Evolutionary conservation across 2,797 vertebrate species (phyloP).

Genomic region (Syngnathus rostellatus): DNA sequence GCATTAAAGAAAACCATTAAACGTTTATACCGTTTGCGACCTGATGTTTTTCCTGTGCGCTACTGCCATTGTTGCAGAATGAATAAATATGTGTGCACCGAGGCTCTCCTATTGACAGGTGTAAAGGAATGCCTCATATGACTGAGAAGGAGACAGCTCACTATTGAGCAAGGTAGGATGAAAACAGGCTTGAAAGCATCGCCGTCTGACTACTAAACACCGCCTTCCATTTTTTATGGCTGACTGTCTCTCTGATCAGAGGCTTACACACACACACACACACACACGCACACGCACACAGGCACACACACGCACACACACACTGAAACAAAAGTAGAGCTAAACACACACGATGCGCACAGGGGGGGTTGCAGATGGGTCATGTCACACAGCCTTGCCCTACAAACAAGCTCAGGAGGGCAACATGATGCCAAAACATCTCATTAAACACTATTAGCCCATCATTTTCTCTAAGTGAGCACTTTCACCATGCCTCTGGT

Average conservation of each 20-base stretch:
- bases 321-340: conserved; percentile 10
- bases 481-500: conserved; percentile 60
- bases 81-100: neutral
- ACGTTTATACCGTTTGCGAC: neutral
- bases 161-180: conserved; percentile 24
- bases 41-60: neutral
- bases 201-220: conserved; percentile 47
- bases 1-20: neutral
- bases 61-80: neutral
- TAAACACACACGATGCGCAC: conserved; percentile 13
- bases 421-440: conserved; percentile 65
- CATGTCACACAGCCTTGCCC: conserved; percentile 57
- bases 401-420: conserved; percentile 55
- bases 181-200: conserved; percentile 48
- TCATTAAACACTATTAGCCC: conserved; percentile 75
- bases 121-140: neutral
- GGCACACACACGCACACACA: conserved; percentile 6
- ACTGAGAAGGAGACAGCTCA: conserved; percentile 36
- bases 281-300: conserved; percentile 7
- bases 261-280: conserved; percentile 18
- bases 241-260: conserved; percentile 35
- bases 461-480: conserved; percentile 71
- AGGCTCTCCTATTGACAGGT: neutral
- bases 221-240: conserved; percentile 60
- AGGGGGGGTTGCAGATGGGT: conserved; percentile 49